phyloP scores from a whole-genome alignment of 1,140 invertebrate species.

The Campoletis sonorensis region DNA sequence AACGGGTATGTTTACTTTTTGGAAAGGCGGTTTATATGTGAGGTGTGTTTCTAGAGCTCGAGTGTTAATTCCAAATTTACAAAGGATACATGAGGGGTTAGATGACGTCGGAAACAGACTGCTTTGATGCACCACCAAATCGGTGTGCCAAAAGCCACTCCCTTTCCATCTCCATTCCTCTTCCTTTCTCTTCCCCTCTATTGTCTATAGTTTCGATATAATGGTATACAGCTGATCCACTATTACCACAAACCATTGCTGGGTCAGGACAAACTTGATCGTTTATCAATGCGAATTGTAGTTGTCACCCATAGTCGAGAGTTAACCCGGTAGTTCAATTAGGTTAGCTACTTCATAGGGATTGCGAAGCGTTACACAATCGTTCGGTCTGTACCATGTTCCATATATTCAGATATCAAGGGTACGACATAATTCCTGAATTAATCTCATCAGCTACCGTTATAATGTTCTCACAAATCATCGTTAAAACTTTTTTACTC shows the following conservation, averaged over 20 bases:
- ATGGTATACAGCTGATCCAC: constrained; percentile 6
- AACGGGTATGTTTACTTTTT: neutral
- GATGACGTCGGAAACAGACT: constrained; percentile 11
- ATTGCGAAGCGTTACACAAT: constrained; percentile 31
- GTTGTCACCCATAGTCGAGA: neutral
- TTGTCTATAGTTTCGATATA: too few species aligned
- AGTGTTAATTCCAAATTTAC: constrained; percentile 40
- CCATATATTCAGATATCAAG: neutral
- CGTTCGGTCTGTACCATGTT: neutral
- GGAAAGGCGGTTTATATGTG: neutral
- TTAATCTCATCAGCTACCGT: neutral
- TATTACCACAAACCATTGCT: constrained; percentile 22
- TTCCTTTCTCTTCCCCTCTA: neutral
- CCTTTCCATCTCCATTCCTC: neutral
- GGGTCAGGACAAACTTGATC: constrained; percentile 36
- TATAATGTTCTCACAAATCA: neutral
- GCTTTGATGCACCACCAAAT: constrained; percentile 8
- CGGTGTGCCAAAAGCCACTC: constrained; percentile 28
- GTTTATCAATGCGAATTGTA: constrained; percentile 46
- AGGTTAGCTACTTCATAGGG: neutral
- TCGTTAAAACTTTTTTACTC: neutral
- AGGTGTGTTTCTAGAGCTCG: neutral
- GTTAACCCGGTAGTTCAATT: neutral
- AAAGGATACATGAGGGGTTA: constrained; percentile 13
- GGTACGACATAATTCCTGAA: neutral